These are phyloP conservation scores for Lasaia peninsularis DNA, from an alignment of 1,140 invertebrate genomes.

Conservation along the genomic window DNA sequence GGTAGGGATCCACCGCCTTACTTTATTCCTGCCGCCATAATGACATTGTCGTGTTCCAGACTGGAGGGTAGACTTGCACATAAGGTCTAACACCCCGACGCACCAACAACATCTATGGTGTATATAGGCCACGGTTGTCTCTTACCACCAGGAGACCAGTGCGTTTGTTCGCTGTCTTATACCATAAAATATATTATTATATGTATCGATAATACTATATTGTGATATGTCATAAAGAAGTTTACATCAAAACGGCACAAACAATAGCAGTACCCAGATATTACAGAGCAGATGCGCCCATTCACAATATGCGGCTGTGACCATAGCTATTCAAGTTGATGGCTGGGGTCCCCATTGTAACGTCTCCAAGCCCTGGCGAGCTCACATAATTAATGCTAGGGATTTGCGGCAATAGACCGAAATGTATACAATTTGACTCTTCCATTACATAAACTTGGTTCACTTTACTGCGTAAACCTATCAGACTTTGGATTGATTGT, in stretches of 20 bases:
- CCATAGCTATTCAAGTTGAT: constrained; percentile 36
- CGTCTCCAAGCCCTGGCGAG: constrained; percentile 27
- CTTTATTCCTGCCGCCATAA: too few species aligned
- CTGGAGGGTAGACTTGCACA: too few species aligned
- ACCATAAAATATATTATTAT: too few species aligned
- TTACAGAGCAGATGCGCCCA: constrained; percentile 32
- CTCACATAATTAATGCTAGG: constrained; percentile 43
- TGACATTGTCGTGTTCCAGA: too few species aligned
- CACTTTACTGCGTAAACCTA: not conserved
- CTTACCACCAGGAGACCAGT: too few species aligned
- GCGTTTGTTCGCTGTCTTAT: too few species aligned
- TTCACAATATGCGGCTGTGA: constrained; percentile 27
- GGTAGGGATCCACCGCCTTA: too few species aligned
- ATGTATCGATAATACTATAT: too few species aligned
- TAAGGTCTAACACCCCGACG: too few species aligned
- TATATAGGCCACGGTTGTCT: too few species aligned
- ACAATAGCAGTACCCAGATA: constrained; percentile 28
- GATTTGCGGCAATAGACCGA: constrained; percentile 37
- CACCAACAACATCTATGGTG: too few species aligned
- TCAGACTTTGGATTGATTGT: too few species aligned
- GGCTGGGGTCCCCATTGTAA: constrained; percentile 32
- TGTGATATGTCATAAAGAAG: constrained; percentile 13
- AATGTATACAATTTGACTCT: constrained; percentile 25
- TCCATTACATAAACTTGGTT: constrained; percentile 7
- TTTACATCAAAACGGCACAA: constrained; percentile 19